These are phyloP conservation scores for Oncopeltus fasciatus DNA, from an alignment of 1,140 invertebrate genomes.

Conservation along the genomic window DNA sequence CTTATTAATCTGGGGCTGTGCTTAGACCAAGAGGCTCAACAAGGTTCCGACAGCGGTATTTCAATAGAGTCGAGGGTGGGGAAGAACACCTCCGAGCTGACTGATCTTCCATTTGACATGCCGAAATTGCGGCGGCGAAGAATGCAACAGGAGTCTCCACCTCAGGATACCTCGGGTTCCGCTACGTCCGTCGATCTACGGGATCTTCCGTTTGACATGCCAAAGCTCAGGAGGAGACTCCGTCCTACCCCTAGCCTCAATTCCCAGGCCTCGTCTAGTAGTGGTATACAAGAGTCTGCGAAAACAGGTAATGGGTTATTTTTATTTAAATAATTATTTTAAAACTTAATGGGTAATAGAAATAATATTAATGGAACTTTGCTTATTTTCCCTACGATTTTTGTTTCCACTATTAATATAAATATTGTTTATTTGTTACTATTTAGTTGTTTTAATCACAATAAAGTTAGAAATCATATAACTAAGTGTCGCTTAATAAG, in stretches of 20 bases:
- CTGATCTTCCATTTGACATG: conserved; percentile 74
- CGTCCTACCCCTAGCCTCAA: conserved; percentile 28
- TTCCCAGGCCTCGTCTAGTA: conserved; percentile 62
- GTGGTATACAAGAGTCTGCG: conserved; percentile 55
- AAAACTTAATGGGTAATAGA: no score
- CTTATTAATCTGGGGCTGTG: conserved; percentile 50
- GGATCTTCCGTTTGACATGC: conserved; percentile 77
- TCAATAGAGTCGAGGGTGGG: conserved; percentile 49
- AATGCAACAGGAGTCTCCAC: neutral
- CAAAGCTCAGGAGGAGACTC: conserved; percentile 59
- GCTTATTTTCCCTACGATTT: no score
- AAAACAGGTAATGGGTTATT: neutral
- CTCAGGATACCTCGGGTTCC: conserved; percentile 42
- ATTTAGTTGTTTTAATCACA: no score
- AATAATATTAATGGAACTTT: no score
- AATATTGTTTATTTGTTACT: no score
- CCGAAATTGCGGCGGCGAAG: conserved; percentile 61
- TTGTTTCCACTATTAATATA: no score
- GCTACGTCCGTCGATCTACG: conserved; percentile 58
- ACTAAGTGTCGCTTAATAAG: no score
- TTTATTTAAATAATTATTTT: neutral
- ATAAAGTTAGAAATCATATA: no score
- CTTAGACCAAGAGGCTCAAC: conserved; percentile 50
- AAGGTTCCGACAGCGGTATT: conserved; percentile 72
- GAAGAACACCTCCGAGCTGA: conserved; percentile 23